Base-by-base conservation (phyloP, 1,140 invertebrate genomes). In the Harpegnathos saltator region DNA sequence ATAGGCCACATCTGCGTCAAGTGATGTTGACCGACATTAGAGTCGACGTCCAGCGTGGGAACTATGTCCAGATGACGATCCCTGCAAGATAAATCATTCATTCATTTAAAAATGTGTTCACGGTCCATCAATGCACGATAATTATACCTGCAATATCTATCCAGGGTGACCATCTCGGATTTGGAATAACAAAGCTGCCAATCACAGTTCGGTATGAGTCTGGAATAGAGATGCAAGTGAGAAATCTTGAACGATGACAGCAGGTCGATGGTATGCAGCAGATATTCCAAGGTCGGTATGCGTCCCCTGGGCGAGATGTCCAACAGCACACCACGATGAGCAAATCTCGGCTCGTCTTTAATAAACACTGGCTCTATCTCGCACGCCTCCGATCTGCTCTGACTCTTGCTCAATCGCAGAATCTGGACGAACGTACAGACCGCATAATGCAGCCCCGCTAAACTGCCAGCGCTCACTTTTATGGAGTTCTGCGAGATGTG, bases 171-270 rank as follows among this genome's bases (percentile, higher is more conserved):
- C 89, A 96, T 94, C 89, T 96, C 96, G 83, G 95, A 95, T 85
- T 94, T 94, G 0, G 94, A 92, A 73, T 95, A 95, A 62, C 95
- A 94, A 15, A 95, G 86, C 48, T 95, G 93, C 95, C 95, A 95
- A 29, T 95, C 94, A 71, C 93, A 93, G 82, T 93, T 94, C 2
- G 94, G 91, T 9, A 93, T 92, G 19, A 96, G 86, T 82, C 95
- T 91, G n/a, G 95, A 94, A 58, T 95, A 95, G 4, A 96, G 90
- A 89, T 96, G 95, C 11, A 96, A 65, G 85, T 96, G 95, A 81
- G 96, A 96, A 24, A 96, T 93, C 92, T 96, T 96, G n/a, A 96
- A 93, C 0, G 95, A 94, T 0, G 95, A 95, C 90, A 96, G 94
- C 19, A 95, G 91, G 82, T 95, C 95, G 17, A 96, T 94, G 19